Evolutionary conservation across 2,113 vertebrate genomes (phyloP).

Genomic region (Tyrannus savana): DNA sequence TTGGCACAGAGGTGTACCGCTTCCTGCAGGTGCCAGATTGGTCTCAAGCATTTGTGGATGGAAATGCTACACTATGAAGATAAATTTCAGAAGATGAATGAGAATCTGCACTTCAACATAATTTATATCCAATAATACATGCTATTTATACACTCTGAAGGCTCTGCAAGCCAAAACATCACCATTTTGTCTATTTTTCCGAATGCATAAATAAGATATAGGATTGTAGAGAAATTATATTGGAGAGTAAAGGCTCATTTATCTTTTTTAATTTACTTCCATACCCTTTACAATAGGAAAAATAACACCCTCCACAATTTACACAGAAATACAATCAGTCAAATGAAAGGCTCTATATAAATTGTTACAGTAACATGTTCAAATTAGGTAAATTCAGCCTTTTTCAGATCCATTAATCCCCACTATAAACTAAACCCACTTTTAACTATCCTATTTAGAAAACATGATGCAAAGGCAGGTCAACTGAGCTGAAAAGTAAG

Average conservation of each 20-base stretch:
- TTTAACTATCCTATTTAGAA: background rate
- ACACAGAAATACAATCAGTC: constrained; percentile 18
- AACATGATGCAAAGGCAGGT: background rate
- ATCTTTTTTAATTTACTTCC: constrained; percentile 44
- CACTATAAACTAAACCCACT: background rate
- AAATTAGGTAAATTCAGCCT: background rate
- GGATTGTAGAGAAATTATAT: constrained; percentile 51
- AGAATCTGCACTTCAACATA: constrained; percentile 39
- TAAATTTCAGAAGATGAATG: constrained; percentile 58
- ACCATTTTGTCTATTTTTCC: constrained; percentile 55
- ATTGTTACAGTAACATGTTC: background rate
- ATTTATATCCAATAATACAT: constrained; percentile 61
- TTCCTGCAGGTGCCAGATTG: background rate
- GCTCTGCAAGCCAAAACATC: constrained; percentile 48
- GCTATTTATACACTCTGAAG: constrained; percentile 57
- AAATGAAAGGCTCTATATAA: background rate
- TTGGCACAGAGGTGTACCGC: background rate
- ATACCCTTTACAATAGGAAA: constrained; percentile 16
- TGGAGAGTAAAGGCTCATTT: constrained; percentile 37
- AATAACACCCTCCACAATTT: constrained; percentile 19
- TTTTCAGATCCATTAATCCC: background rate
- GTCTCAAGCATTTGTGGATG: constrained; percentile 4
- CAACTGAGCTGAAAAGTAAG: background rate
- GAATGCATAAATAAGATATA: constrained; percentile 55
- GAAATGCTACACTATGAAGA: constrained; percentile 10